A percentile compares a stretch with the other conserved stretches of the same genome.
These are phyloP conservation scores for Caenorhabditis sinica DNA, from an alignment of 2,888 invertebrate genomes.

Conservation along the genomic window DNA sequence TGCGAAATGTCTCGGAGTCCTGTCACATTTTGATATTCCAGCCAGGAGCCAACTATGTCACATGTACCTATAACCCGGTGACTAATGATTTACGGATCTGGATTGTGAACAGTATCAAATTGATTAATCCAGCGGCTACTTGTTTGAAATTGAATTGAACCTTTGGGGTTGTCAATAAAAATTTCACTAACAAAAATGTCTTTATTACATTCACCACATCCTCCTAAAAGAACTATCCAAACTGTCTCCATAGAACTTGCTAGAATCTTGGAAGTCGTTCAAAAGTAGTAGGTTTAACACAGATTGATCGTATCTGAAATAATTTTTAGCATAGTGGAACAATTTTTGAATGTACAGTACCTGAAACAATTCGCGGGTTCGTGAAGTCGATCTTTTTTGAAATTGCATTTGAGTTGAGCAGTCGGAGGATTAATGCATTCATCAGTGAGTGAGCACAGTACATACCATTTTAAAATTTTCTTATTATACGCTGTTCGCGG, in stretches of 20 bases:
- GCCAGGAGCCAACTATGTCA: neutral
- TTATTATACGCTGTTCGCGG: neutral
- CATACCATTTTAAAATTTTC: slow-evolving; percentile 10
- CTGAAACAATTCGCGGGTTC: slow-evolving; percentile 28
- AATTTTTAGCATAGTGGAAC: slow-evolving; percentile 18
- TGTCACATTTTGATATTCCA: neutral
- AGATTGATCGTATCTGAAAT: slow-evolving; percentile 43
- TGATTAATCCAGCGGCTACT: neutral
- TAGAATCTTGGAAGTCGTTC: slow-evolving; percentile 25
- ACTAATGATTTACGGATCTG: neutral
- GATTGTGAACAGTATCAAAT: slow-evolving; percentile 1
- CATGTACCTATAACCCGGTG: slow-evolving; percentile 8
- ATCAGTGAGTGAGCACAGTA: slow-evolving; percentile 15
- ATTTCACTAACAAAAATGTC: too few species aligned
- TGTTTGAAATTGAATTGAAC: neutral
- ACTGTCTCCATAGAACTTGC: neutral
- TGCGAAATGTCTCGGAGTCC: too few species aligned
- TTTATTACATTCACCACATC: neutral
- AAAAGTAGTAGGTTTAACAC: slow-evolving; percentile 35
- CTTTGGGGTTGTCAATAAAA: too few species aligned
- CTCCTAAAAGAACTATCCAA: neutral
- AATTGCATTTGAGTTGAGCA: slow-evolving; percentile 15
- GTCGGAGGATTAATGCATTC: slow-evolving; percentile 34
- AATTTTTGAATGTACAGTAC: neutral
- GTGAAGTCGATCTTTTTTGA: neutral